Conservation (phyloP, 30 jellyfish, hydroid and myxozoan species). For the Rhopilema esculentum region DNA sequence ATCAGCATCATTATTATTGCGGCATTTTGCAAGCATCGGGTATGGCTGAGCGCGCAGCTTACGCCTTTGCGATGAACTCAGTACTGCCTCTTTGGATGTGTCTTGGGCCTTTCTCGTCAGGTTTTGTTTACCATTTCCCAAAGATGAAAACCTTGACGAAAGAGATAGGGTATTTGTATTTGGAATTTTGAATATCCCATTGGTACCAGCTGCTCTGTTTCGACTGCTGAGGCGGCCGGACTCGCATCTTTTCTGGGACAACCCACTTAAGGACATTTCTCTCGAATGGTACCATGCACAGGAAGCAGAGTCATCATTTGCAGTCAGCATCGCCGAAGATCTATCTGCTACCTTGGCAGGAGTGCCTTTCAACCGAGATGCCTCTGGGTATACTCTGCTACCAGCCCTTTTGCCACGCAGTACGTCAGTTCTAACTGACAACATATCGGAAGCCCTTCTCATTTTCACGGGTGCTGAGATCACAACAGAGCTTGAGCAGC, state of each 20-base stretch:
- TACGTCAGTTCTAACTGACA: constrained; percentile 5
- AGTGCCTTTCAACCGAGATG: background rate
- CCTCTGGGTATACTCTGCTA: background rate
- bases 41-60: background rate
- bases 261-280: background rate
- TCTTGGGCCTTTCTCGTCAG: background rate
- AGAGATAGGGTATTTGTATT: background rate
- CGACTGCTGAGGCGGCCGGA: background rate
- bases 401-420: background rate
- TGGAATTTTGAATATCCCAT: background rate
- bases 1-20: background rate
- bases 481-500: background rate
- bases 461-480: background rate
- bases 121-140: background rate
- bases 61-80: background rate
- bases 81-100: background rate
- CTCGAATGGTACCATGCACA: background rate
- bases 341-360: background rate
- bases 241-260: background rate
- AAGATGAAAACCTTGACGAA: background rate
- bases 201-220: background rate
- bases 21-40: background rate
- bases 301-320: background rate
- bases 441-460: constrained; percentile 4
- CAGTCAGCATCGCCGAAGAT: too few relatives aligned